These are phyloP conservation scores for Netelia inedita DNA, from an alignment of 2,888 invertebrate genomes.

Conservation along the genomic window DNA sequence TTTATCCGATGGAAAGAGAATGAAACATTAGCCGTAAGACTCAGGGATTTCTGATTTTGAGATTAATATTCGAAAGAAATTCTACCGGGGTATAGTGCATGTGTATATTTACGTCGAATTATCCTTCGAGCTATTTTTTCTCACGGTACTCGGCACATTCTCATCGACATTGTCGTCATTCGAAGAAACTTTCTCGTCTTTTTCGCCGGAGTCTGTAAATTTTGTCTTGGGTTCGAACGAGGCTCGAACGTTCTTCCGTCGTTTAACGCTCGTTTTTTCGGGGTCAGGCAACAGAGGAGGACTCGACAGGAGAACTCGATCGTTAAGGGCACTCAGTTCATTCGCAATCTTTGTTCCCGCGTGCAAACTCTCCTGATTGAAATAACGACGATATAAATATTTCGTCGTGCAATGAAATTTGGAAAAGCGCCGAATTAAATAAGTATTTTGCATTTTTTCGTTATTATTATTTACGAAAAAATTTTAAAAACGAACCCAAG, in stretches of 20 bases:
- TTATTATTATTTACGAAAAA: slow-evolving; percentile 9
- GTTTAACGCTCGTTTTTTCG: slow-evolving; percentile 33
- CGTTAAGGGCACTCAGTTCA: slow-evolving; percentile 49
- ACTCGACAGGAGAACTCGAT: slow-evolving; percentile 41
- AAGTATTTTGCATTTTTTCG: background rate
- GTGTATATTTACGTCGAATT: slow-evolving; percentile 18
- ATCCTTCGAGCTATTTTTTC: slow-evolving; percentile 25
- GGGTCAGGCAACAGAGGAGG: slow-evolving; percentile 36
- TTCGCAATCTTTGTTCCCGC: slow-evolving; percentile 40
- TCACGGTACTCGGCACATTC: slow-evolving; percentile 20
- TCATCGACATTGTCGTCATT: background rate
- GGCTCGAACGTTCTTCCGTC: slow-evolving; percentile 19
- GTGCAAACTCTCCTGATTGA: slow-evolving; percentile 48
- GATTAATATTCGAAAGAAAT: slow-evolving; percentile 5
- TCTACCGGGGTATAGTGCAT: background rate
- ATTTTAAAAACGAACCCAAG: slow-evolving; percentile 70
- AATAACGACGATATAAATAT: background rate
- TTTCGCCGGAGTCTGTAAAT: slow-evolving; percentile 13
- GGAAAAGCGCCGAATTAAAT: slow-evolving; percentile 12
- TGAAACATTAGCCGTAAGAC: slow-evolving; percentile 1
- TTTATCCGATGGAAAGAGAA: slow-evolving; percentile 57
- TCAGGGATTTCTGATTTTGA: slow-evolving; percentile 25
- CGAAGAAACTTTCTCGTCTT: slow-evolving; percentile 24
- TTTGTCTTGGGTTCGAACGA: slow-evolving; percentile 21
- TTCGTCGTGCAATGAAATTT: background rate